Conservation (phyloP, 1,140 invertebrate species). For the Colletes latitarsis region DNA sequence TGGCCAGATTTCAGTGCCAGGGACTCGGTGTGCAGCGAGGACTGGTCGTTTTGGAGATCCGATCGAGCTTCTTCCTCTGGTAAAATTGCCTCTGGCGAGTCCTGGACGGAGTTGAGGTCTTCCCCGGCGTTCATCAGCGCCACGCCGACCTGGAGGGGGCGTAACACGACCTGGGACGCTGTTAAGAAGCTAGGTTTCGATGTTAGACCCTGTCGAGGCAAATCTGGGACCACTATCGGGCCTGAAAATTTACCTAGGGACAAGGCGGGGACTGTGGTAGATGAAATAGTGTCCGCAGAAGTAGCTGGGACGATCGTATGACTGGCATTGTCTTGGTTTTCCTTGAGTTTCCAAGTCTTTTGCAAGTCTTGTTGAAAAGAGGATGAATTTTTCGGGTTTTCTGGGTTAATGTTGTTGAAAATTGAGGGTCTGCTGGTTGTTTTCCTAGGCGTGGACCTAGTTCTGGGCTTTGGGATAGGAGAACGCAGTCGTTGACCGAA, state of each 20-base stretch:
- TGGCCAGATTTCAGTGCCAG: slow-evolving; percentile 9
- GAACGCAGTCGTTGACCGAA: slow-evolving; percentile 60
- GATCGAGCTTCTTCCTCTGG: neutral
- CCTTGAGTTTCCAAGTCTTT: no score
- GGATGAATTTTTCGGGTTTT: no score
- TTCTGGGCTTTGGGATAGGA: neutral
- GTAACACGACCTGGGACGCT: slow-evolving; percentile 71
- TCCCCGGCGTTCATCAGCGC: slow-evolving; percentile 73
- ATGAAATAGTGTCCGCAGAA: no score
- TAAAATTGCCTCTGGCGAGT: no score
- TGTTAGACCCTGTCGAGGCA: neutral
- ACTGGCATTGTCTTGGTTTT: no score
- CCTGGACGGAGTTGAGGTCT: slow-evolving; percentile 57
- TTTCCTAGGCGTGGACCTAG: neutral
- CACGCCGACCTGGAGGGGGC: slow-evolving; percentile 79
- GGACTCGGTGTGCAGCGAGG: neutral
- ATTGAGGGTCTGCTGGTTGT: no score
- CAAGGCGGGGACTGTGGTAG: neutral
- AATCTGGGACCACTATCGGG: slow-evolving; percentile 76
- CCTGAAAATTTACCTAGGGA: slow-evolving; percentile 62
- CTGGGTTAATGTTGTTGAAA: no score
- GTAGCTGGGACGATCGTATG: no score
- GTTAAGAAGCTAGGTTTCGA: slow-evolving; percentile 37
- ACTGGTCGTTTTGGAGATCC: neutral
- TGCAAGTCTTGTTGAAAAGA: no score